Conservation (phyloP, 2,888 invertebrate genomes). For the Morpho deidamia region DNA sequence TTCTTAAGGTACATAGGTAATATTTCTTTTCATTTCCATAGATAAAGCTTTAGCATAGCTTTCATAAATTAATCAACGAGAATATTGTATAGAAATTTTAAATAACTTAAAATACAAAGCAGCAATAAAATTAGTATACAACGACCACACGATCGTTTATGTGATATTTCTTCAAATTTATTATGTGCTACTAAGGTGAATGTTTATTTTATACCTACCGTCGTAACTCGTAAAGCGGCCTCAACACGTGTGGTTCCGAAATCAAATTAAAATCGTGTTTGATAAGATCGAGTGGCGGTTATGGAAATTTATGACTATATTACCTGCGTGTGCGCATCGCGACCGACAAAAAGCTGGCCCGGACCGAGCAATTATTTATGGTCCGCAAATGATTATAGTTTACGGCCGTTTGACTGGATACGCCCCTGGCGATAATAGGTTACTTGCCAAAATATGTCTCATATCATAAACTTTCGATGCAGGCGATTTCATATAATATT, state of each 20-base stretch:
- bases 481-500: too few relatives aligned
- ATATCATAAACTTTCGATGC: neutral
- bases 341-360: conserved; percentile 68
- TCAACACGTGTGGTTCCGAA: conserved; percentile 75
- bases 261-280: conserved; percentile 79
- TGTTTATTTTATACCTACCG: conserved; percentile 38
- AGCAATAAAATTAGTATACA: conserved; percentile 27
- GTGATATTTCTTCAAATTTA: conserved; percentile 30
- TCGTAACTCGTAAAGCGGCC: conserved; percentile 63
- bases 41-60: too few relatives aligned
- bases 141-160: conserved; percentile 25
- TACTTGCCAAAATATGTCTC: conserved; percentile 11
- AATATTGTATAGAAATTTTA: neutral
- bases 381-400: conserved; percentile 75
- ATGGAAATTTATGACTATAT: conserved; percentile 79
- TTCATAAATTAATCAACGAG: neutral
- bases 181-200: conserved; percentile 34
- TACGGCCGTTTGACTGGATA: conserved; percentile 63
- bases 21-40: too few relatives aligned
- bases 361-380: conserved; percentile 73
- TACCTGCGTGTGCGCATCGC: conserved; percentile 73
- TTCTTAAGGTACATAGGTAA: too few relatives aligned
- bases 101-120: conserved; percentile 3
- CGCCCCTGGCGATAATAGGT: conserved; percentile 50
- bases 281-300: conserved; percentile 79